Evolutionary conservation across 2,888 invertebrate genomes (phyloP), one percentile per base, ranked within the genome.

Genomic region (Calliopum simillimum): DNA sequence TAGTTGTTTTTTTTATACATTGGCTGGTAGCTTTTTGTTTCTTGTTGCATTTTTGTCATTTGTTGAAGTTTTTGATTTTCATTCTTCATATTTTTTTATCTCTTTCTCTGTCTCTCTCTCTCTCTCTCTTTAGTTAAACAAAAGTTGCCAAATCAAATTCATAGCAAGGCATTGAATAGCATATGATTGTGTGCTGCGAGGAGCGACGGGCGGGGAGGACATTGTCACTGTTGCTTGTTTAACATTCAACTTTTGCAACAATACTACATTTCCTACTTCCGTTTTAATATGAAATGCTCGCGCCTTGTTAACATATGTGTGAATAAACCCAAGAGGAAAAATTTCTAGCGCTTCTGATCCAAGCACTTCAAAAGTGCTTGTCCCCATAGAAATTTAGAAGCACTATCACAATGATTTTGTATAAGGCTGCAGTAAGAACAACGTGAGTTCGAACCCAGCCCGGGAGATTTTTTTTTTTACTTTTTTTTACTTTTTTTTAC

Each of bases 211-310:
- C 23, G 41, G 14, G 23, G 53, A n/a, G 53, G 14, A 21, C 14
- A 11, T 2, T 12, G 58, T 59, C 11, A 23, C 46, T 67, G 67
- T 46, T 67, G 44, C 44, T 59, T 69, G 49, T 49, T 65, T 67
- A 21, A 14, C 68, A 65, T 59, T 49, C 41, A 23, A 56, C 41
- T 53, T 58, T 47, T 61, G 49, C 41, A 67, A 58, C 66, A 66
- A 66, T 58, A 43, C 49, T 33, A 33, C 25, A 59, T 58, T 67
- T 58, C 67, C 67, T 47, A 41, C 49, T 58, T 59, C 58, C 59
- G 47, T 33, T 53, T 16, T 41, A 53, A 51, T 21, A 41, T 21
- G 33, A 33, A 14, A 25, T 56, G 56, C 16, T 8, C 58, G n/a
- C 14, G 14, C 33, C 16, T 8, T 33, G 33, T 33, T 33, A 33